Base-by-base conservation (phyloP, 2,113 vertebrate genomes). In the Aramus guarauna region DNA sequence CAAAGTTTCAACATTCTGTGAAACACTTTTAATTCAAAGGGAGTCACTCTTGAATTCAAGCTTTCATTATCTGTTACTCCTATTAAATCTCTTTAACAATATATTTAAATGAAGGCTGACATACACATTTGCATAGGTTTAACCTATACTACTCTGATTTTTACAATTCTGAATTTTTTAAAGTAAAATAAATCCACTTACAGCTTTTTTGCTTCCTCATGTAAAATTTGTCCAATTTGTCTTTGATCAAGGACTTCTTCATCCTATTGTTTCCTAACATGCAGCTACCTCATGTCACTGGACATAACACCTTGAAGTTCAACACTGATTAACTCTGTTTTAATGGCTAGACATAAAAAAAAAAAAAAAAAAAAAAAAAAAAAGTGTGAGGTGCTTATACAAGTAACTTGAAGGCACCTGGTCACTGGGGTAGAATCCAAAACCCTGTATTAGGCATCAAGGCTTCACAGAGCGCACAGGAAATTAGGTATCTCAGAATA, bases 401-500 rank as follows among this genome's bases (percentile, higher is more conserved):
- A 82, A 85, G 56, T 79, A 90, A 93, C 71, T 85, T 76, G 58
- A 41, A 96, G 63, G 71, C 96, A 97, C 84, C 92, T 96, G 94
- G 92, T 79, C 62, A 90, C 93, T 96, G 96, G 95, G 92, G 85
- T 90, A 66, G 87, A 78, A 95, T 96, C 96, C 96, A 97, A 96
- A 95, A 93, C 21, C 37, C 59, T 76, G 84, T 26, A 60, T 79
- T 85, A 92, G 81, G 64, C 74, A 96, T 66, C 62, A 66, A 68
- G 93, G 81, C 94, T 93, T 96, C 96, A 96, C 81, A 96, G 94
- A 91, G 96, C 0, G 92, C 74, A 82, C 90, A 97, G 96, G 96
- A 97, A 97, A 97, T 97, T 96, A 95, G 53, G 58, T 95, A 41
- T 91, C 96, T 96, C 88, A 96, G 96, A 97, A 97, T 96, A 97